Percentiles rank a stretch among this genome's conserved stretches.
phyloP scores from a whole-genome alignment of 1,140 invertebrate species.

The Zaprionus tsacasi region DNA sequence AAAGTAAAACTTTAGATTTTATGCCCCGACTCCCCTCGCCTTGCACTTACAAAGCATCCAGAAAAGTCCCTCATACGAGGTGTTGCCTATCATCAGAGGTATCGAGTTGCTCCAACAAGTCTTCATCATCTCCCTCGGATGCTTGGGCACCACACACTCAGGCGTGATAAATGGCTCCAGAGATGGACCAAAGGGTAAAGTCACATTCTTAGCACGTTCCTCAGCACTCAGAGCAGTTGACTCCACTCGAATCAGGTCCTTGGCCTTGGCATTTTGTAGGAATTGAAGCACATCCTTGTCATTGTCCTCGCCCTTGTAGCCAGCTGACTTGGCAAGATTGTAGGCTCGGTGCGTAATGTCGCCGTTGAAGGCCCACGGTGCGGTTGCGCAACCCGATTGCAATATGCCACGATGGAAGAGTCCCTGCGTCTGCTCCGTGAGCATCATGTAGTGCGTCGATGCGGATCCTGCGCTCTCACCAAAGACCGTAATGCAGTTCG shows the following conservation, averaged over 20 bases:
- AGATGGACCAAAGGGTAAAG: conserved; percentile 74
- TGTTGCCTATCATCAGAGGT: conserved; percentile 83
- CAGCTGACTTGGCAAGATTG: conserved; percentile 67
- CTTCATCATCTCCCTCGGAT: conserved; percentile 76
- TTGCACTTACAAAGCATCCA: conserved; percentile 52
- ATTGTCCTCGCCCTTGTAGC: conserved; percentile 76
- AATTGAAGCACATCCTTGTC: conserved; percentile 75
- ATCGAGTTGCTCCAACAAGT: conserved; percentile 83
- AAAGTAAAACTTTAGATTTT: background rate
- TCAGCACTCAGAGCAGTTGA: conserved; percentile 54
- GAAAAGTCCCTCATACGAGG: conserved; percentile 81
- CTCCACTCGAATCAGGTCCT: conserved; percentile 86
- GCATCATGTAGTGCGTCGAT: conserved; percentile 86
- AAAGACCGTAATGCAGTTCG: conserved; percentile 84
- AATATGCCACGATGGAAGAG: conserved; percentile 83
- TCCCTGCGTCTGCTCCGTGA: conserved; percentile 85
- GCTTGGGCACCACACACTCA: conserved; percentile 74
- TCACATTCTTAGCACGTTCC: conserved; percentile 56
- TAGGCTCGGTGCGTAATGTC: conserved; percentile 58
- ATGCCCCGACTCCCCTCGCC: background rate
- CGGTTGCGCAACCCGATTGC: conserved; percentile 82
- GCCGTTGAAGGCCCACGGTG: conserved; percentile 61
- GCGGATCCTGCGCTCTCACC: conserved; percentile 85
- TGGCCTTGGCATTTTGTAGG: conserved; percentile 69
- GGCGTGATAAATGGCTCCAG: conserved; percentile 75